Evolutionary conservation across 2,797 vertebrate genomes (phyloP), one percentile per base, ranked within the genome.

Genomic region (Micropoecilia bifurca): DNA sequence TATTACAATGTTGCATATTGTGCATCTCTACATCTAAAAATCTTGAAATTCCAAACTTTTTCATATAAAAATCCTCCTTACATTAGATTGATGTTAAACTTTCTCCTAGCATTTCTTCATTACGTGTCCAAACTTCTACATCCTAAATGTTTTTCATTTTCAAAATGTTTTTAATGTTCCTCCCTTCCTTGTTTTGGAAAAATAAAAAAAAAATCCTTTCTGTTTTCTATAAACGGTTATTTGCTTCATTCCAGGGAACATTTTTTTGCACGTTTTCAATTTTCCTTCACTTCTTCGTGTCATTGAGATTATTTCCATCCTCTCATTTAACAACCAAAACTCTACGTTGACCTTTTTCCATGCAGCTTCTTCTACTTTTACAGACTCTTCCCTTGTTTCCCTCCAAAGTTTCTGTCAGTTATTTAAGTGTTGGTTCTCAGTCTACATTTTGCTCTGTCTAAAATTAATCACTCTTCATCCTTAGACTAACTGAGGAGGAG

Each of bases 341-440:
- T 30, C 30, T 39, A 39, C 3, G 6, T n/a, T 12, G 36, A 68
- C 39, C 20, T 43, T 69, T 68, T 25, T 6, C 39, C 39, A 0
- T 12, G 12, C 1, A 25, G 39, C 39, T 69, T 43, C 66, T 6
- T 33, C 22, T 75, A 48, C 53, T 68, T 74, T 71, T 86, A 28
- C 59, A 59, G 9, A 74, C 55, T 63, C 57, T 55, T 71, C 71
- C 78, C 59, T 61, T 50, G 39, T 10, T 82, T 74, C 80, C 48
- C 83, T 68, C 77, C 80, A 77, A 85, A 85, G 88, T 91, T 90
- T 90, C 18, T 79, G 77, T 92, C 84, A 86, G 90, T 93, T 88
- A 92, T 81, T 80, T 45, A 74, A 83, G 90, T 79, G 85, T 88
- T 75, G 87, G 86, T 80, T 86, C 73, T 84, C 85, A 87, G 82